A percentile compares a stretch with the other conserved stretches of the same genome.
Conservation (phyloP, 2,797 vertebrate species). For the Hemitrygon akajei region DNA sequence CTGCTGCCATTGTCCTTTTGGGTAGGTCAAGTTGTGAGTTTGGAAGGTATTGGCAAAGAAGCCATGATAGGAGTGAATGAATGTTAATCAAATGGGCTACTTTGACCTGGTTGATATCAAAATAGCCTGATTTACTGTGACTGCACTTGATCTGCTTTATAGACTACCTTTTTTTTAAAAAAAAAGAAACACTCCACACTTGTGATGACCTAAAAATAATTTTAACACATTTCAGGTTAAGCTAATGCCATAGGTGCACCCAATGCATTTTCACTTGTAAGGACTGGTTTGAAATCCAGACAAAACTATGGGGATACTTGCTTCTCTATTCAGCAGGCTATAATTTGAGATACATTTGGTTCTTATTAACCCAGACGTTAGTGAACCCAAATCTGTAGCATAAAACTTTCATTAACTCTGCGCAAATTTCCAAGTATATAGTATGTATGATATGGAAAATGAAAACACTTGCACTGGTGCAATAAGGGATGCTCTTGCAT, state of each 20-base stretch:
- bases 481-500: background rate
- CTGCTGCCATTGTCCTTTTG: no score
- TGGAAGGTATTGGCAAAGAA: no score
- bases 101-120: no score
- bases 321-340: background rate
- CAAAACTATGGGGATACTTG: background rate
- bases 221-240: background rate
- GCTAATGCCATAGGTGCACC: background rate
- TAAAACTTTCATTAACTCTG: background rate
- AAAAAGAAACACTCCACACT: background rate
- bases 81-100: no score
- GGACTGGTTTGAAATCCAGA: background rate
- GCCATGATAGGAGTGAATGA: no score
- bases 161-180: background rate
- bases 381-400: background rate
- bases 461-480: background rate
- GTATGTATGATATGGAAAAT: background rate
- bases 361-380: background rate
- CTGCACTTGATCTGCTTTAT: background rate
- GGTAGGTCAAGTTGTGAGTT: no score
- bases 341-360: background rate
- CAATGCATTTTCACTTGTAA: background rate
- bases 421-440: conserved; percentile 20
- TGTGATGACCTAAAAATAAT: background rate
- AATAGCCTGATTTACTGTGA: background rate